Evolutionary conservation across 2,797 vertebrate species (phyloP).

Genomic region (Enteromius afrohamiltoni): DNA sequence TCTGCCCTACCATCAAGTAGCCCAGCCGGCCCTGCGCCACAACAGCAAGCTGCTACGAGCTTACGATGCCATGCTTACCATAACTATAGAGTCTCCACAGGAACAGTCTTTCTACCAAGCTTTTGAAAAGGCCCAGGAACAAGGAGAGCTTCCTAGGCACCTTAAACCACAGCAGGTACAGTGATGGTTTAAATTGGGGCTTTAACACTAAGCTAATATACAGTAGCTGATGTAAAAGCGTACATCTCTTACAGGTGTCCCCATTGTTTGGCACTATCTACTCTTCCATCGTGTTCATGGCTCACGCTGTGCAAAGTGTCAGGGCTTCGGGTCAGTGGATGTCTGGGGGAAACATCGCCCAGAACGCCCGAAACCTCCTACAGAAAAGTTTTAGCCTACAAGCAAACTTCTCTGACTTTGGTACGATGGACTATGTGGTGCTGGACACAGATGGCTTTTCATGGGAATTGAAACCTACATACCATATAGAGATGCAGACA

Average conservation of each 20-base stretch:
- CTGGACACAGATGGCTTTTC: constrained; percentile 81
- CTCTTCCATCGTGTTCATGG: constrained; percentile 79
- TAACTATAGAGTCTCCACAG: constrained; percentile 77
- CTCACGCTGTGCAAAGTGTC: constrained; percentile 74
- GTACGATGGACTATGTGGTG: constrained; percentile 75
- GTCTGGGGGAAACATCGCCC: constrained; percentile 77
- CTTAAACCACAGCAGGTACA: constrained; percentile 74
- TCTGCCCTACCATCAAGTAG: constrained; percentile 75
- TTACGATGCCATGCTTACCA: constrained; percentile 81
- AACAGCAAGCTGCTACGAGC: constrained; percentile 78
- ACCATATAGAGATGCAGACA: constrained; percentile 78
- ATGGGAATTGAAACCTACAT: constrained; percentile 73
- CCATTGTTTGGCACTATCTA: constrained; percentile 85
- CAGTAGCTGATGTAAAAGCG: neutral
- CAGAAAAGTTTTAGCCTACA: constrained; percentile 81
- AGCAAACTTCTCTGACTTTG: constrained; percentile 71
- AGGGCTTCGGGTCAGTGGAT: constrained; percentile 68
- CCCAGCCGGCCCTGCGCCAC: constrained; percentile 69
- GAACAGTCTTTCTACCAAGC: constrained; percentile 75
- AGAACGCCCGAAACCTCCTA: constrained; percentile 67
- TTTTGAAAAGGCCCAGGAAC: constrained; percentile 75
- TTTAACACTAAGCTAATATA: neutral
- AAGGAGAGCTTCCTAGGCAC: constrained; percentile 71
- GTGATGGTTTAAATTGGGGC: neutral
- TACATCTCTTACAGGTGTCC: constrained; percentile 72